Evolutionary conservation across 2,113 vertebrate species (phyloP).

Genomic region (Spea bombifrons): DNA sequence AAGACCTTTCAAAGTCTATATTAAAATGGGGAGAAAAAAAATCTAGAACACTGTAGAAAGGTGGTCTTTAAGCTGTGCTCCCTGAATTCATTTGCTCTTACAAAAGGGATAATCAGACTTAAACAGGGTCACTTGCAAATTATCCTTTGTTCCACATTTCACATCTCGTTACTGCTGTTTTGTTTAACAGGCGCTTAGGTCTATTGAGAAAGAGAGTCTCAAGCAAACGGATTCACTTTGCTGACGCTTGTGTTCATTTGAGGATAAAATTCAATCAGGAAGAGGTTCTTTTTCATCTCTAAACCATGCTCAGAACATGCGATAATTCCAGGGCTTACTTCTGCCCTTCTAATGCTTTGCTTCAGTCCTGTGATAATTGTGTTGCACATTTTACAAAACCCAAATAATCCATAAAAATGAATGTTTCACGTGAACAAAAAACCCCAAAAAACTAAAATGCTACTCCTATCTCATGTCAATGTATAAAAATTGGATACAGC

Average conservation of each 20-base stretch:
- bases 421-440: too few relatives aligned
- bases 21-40: not conserved
- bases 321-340: not conserved
- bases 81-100: conserved; percentile 13
- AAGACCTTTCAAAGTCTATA: not conserved
- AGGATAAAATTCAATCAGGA: conserved; percentile 37
- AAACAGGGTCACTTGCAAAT: conserved; percentile 40
- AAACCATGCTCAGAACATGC: conserved; percentile 18
- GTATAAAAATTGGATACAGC: too few relatives aligned
- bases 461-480: too few relatives aligned
- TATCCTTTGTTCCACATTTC: conserved; percentile 46
- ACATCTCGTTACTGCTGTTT: conserved; percentile 47
- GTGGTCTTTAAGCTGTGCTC: conserved; percentile 16
- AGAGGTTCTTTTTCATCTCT: conserved; percentile 32
- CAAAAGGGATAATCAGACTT: conserved; percentile 39
- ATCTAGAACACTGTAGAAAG: not conserved
- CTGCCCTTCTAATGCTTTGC: not conserved
- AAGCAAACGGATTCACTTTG: conserved; percentile 44
- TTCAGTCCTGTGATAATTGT: not conserved
- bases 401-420: too few relatives aligned
- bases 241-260: conserved; percentile 44
- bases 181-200: conserved; percentile 45
- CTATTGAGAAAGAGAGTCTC: conserved; percentile 18
- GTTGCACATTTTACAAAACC: not conserved
- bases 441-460: too few relatives aligned